A percentile compares a stretch with the other conserved stretches of the same genome.
Conservation (phyloP, 2,113 vertebrate species). For the Albula goreensis region DNA sequence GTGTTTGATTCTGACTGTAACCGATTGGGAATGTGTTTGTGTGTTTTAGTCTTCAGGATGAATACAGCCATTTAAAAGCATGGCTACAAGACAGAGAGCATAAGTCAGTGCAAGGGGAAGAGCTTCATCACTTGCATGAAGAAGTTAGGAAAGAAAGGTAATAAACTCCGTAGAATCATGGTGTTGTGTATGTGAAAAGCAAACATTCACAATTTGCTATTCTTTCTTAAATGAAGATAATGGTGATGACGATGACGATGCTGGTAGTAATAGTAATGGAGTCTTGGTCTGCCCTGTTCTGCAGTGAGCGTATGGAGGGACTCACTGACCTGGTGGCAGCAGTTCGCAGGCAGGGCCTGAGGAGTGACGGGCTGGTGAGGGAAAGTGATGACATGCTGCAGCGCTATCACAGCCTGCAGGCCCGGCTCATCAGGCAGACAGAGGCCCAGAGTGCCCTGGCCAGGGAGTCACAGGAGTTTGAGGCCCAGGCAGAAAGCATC, state of each 20-base stretch:
- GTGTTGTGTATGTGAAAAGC: background rate
- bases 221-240: background rate
- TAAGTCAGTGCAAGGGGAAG: constrained; percentile 35
- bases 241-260: background rate
- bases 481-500: constrained; percentile 36
- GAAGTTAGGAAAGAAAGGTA: constrained; percentile 68
- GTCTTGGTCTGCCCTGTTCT: background rate
- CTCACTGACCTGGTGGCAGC: constrained; percentile 56
- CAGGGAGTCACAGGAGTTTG: constrained; percentile 38
- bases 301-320: constrained; percentile 48
- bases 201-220: background rate
- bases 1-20: background rate
- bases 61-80: constrained; percentile 56
- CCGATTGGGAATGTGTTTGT: background rate
- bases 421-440: constrained; percentile 45
- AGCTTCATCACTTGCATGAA: constrained; percentile 51
- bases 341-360: constrained; percentile 60
- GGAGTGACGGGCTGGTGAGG: constrained; percentile 62
- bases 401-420: constrained; percentile 60
- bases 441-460: constrained; percentile 48
- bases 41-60: constrained; percentile 61
- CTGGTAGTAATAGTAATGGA: background rate
- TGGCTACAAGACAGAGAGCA: constrained; percentile 68
- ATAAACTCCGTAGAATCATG: background rate
- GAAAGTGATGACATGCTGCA: constrained; percentile 62